Evolutionary conservation across 2,797 vertebrate species (phyloP).

Genomic region (Balearica regulorum): DNA sequence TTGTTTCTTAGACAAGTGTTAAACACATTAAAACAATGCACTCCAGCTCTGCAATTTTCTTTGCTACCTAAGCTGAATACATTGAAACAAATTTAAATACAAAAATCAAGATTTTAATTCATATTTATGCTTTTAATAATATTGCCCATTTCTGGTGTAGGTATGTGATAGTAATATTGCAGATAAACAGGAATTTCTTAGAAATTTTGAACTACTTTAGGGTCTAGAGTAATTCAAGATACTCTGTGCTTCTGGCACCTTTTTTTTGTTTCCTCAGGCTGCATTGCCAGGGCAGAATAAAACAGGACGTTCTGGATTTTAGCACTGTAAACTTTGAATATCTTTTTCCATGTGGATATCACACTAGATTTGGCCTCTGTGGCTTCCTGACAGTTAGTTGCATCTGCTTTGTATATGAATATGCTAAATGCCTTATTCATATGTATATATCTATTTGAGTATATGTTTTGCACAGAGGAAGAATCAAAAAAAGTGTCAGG

Average conservation of each 20-base stretch:
- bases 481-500: neutral
- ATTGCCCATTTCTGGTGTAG: neutral
- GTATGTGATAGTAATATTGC: neutral
- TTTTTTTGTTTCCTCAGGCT: neutral
- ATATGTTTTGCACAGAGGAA: neutral
- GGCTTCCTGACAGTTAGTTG: neutral
- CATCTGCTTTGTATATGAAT: neutral
- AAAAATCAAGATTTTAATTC: neutral
- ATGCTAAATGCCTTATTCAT: neutral
- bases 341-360: neutral
- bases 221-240: neutral
- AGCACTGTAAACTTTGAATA: neutral
- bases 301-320: neutral
- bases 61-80: conserved; percentile 1
- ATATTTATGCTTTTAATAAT: neutral
- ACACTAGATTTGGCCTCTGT: neutral
- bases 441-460: neutral
- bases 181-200: neutral
- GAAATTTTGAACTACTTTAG: neutral
- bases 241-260: neutral
- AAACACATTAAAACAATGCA: conserved; percentile 5
- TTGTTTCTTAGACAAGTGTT: conserved; percentile 42
- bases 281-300: neutral
- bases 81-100: neutral
- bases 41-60: conserved; percentile 1